Evolutionary conservation across 2,888 invertebrate species (phyloP).

Genomic region (Cantharis rufa): DNA sequence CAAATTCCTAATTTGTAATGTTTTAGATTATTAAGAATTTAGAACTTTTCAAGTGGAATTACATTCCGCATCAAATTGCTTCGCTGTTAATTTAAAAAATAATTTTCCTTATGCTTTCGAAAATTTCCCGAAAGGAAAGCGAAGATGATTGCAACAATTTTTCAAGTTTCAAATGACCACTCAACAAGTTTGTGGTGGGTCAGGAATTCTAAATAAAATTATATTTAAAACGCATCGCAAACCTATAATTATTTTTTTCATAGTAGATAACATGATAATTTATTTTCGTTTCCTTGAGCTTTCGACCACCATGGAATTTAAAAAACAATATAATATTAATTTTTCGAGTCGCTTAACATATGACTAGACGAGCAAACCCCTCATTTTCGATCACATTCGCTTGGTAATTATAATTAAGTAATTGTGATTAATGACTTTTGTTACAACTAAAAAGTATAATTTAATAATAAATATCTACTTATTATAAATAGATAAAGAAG

Average conservation of each 20-base stretch:
- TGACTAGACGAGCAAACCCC: neutral
- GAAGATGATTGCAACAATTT: neutral
- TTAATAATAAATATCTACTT: neutral
- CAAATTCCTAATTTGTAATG: conserved; percentile 6
- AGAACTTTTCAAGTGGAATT: conserved; percentile 8
- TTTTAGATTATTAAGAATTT: conserved; percentile 16
- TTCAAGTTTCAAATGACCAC: neutral
- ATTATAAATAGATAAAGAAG: neutral
- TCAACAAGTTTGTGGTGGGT: neutral
- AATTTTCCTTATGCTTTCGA: neutral
- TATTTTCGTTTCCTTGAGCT: neutral
- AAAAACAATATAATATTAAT: neutral
- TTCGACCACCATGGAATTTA: neutral
- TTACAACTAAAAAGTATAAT: neutral
- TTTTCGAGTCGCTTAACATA: neutral
- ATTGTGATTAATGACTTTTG: neutral
- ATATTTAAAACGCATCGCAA: neutral
- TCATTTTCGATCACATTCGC: neutral
- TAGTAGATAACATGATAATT: neutral
- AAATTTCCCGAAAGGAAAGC: too few species aligned
- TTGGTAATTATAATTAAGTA: neutral
- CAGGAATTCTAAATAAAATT: neutral
- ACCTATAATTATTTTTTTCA: neutral
- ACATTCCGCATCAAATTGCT: conserved; percentile 9
- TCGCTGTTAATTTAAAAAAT: conserved; percentile 1